Base-by-base conservation (phyloP, 2,113 vertebrate species). In the Gallinago paraguaiae region DNA sequence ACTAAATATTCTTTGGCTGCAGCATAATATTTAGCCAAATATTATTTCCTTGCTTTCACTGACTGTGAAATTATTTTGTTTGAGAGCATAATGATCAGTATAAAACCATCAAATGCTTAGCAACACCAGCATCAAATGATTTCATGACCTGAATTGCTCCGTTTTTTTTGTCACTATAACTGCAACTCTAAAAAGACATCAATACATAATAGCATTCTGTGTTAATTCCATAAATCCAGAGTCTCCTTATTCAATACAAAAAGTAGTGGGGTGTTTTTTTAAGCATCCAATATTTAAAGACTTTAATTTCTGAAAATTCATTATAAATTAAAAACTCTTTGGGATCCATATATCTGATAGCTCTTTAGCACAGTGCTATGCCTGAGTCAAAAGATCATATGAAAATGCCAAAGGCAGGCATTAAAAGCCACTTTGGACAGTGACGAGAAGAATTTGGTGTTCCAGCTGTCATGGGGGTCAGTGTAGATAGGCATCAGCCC, bases 401-500 rank as follows among this genome's bases (percentile, higher is more conserved):
- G 13, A 45, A 65, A 85, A 91, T 0, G 0, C 13, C 11, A 39
- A 82, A 81, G 7, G 28, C 8, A 57, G 24, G 2, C 7, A 11
- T 50, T 82, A 70, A 67, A 70, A n/a, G 6, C 6, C 46, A 10
- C 19, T 70, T 72, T 35, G 16, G 18, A 50, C 33, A 41, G 25
- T 14, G 30, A n/a, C 1, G 0, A 77, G 27, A 74, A 35, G 2
- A 31, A 69, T 48, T 46, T 28, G 13, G 7, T 17, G 11, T 65
- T 15, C 23, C 18, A 33, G 19, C 4, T 54, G 11, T 65, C 46
- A 54, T 12, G 14, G 4, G 5, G 22, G 5, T 4, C 46, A 70
- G 16, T 4, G 1, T 6, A 46, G 23, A 65, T 35, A 2, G 6
- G 23, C 9, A 56, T 9, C n/a, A 43, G 2, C 12, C 30, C 18